Base-by-base conservation (phyloP, 2,113 vertebrate genomes). In the Lonchura striata region DNA sequence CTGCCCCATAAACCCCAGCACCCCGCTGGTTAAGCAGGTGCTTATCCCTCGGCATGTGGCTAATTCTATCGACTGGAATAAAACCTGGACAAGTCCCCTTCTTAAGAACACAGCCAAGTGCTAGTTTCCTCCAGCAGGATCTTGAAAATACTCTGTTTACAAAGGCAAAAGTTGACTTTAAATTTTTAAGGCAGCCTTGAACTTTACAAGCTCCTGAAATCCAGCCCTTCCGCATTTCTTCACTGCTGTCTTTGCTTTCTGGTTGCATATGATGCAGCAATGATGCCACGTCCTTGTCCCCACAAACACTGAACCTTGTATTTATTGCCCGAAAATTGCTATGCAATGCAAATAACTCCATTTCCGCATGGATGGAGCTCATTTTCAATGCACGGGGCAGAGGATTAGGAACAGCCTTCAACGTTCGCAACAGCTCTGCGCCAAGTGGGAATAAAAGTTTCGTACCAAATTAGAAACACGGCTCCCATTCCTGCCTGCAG, bases 391-490 rank as follows among this genome's bases (percentile, higher is more conserved):
- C 10, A 1, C 69, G 30, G 92, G 91, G 83, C 88, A 94, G 72
- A 49, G 86, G 90, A 88, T 84, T 83, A 81, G 91, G 95, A 95
- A 86, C 89, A 95, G 91, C 77, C 81, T 82, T 88, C 69, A 63
- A 65, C 72, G 15, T 59, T 95, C 2, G 0, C 65, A 63, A 39
- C 76, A 8, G 41, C 79, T 65, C 66, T 14, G 69, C 2, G n/a
- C 94, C 95, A 95, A 94, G 70, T 0, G 22, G 70, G 91, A 95
- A 95, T 60, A 82, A 89, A 92, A 95, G 94, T 95, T 95, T 82
- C 1, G 2, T 37, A 69, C 70, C 0, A 11, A 94, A 95, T 95
- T 94, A 92, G 96, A 94, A 95, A 90, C 95, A 53, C 5, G 0
- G 81, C 70, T 92, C 78, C 86, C 56, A 33, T 74, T 88, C 86